Percentiles rank a stretch among this genome's conserved stretches.
Evolutionary conservation across 30 jellyfish, hydroid and myxozoan genomes (phyloP).

Genomic region (Mastigias papua): DNA sequence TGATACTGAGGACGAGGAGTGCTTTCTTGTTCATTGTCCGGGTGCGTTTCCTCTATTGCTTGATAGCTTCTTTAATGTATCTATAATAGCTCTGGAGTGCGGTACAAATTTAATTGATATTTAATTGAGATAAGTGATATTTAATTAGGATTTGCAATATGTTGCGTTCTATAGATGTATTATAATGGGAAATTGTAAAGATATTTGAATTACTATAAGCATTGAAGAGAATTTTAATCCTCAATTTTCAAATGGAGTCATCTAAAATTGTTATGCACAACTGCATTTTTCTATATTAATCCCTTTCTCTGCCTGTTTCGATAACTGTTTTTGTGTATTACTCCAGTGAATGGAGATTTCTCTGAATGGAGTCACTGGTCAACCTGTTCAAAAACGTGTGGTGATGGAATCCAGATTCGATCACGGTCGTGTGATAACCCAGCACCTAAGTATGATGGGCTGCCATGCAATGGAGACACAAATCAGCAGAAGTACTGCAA

Average conservation of each 20-base stretch:
- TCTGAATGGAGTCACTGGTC: conserved; percentile 87
- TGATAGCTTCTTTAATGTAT: not conserved
- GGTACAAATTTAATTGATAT: too few relatives aligned
- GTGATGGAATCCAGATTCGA: conserved; percentile 81
- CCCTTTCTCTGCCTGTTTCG: not conserved
- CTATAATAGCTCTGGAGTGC: too few relatives aligned
- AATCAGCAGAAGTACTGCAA: conserved; percentile 76
- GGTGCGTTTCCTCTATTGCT: conserved; percentile 17
- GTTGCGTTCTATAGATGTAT: too few relatives aligned
- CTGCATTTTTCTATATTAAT: too few relatives aligned
- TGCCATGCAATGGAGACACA: conserved; percentile 80
- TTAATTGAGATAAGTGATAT: too few relatives aligned
- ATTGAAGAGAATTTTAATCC: too few relatives aligned
- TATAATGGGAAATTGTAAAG: too few relatives aligned
- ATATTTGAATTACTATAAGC: too few relatives aligned
- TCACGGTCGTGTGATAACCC: conserved; percentile 71
- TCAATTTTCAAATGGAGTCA: too few relatives aligned
- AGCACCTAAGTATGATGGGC: conserved; percentile 68
- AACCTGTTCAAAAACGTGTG: conserved; percentile 76
- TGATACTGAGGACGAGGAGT: conserved; percentile 73
- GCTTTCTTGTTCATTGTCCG: conserved; percentile 80
- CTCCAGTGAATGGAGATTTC: conserved; percentile 75
- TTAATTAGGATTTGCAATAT: too few relatives aligned
- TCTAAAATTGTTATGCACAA: too few relatives aligned
- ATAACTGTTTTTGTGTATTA: not conserved